Base-by-base conservation (phyloP, 1,140 invertebrate genomes). In the Trypoxylus dichotomus region DNA sequence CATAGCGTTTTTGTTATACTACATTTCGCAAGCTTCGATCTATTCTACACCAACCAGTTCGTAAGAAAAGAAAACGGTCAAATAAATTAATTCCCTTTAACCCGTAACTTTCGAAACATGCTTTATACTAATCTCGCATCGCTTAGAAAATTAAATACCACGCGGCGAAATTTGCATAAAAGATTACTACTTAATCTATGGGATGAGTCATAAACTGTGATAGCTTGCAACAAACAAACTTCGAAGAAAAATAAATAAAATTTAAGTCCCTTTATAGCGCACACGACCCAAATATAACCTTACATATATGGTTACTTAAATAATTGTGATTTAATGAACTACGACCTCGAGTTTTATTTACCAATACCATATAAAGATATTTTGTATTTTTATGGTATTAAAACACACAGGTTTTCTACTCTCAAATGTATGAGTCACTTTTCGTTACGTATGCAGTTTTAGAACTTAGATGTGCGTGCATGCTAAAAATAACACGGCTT, bases 321-420 rank as follows among this genome's bases (percentile, higher is more conserved):
- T 74, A 41, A 74, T 74, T 74, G 72, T 42, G 72, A 74, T 74
- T 74, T 43, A 43, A 74, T 43, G 72, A 43, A 41, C 72, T 43
- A 37, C 72, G 72, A 74, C 72, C 72, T 74, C 72, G 72, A n/a
- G 21, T 74, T 74, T 74, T 74, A 74, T 74, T 74, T 74, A 74
- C 15, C 72, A 41, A 74, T 37, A 41, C 72, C 72, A 43, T 74
- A 74, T 74, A 37, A 42, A 43, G 72, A 68, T 68, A 68, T 68
- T 68, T 68, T 68, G 7, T 68, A 24, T 27, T 27, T 68, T 68
- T 68, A 68, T 29, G 27, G 60, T 68, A 68, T 25, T 68, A 68
- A 68, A 68, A 11, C 3, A 24, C 6, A 68, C 47, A 54, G 3
- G 60, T 25, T 68, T 68, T 68, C 60, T 0, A 29, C 60, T 68